These are phyloP conservation scores for Sitta europaea DNA, from an alignment of 2,113 vertebrate genomes.

Conservation along the genomic window DNA sequence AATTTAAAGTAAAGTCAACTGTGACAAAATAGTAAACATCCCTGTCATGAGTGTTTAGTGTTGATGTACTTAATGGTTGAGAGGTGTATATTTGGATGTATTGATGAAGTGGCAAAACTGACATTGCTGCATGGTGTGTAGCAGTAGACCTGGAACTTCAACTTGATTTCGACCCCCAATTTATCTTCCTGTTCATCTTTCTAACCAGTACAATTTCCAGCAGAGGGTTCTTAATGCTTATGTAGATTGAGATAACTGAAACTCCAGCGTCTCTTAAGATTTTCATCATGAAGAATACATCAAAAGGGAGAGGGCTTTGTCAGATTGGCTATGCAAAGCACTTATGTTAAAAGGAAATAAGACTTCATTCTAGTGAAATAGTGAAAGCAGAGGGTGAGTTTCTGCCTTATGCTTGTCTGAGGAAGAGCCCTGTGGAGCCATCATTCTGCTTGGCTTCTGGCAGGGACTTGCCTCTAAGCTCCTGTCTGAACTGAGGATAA, in stretches of 20 bases:
- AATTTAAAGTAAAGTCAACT: background rate
- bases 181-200: background rate
- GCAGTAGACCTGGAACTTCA: background rate
- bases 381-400: background rate
- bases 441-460: background rate
- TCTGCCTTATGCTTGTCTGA: background rate
- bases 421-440: background rate
- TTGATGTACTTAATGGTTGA: background rate
- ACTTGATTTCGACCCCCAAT: background rate
- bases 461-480: background rate
- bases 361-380: background rate
- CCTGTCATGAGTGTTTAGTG: background rate
- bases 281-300: slow-evolving; percentile 11
- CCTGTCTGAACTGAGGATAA: background rate
- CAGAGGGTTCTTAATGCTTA: background rate
- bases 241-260: background rate
- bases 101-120: background rate
- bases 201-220: background rate
- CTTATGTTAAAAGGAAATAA: background rate
- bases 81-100: background rate
- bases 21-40: background rate
- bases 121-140: background rate
- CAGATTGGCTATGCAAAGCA: background rate
- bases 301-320: background rate
- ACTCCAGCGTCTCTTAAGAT: background rate